Base-by-base conservation (phyloP, 1,140 invertebrate species). In the Aphaenogaster rudis region DNA sequence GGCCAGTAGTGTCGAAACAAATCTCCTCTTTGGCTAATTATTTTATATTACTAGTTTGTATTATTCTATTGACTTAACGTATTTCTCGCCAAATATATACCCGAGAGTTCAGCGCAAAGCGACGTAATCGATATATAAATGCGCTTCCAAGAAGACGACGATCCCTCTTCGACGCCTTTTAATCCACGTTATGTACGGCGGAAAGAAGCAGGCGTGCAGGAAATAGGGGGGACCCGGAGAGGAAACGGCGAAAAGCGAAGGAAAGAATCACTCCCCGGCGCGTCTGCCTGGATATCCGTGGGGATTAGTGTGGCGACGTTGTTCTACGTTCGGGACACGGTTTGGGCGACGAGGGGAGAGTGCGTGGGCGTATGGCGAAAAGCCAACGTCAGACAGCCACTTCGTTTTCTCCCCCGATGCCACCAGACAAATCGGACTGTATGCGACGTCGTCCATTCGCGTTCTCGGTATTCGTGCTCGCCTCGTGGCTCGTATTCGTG, bases 291-390 rank as follows among this genome's bases (percentile, higher is more conserved):
- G 59, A 85, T 72, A 90, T 87, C 86, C 79, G 67, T 69, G 67
- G 90, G 80, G 91, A 92, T 92, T 92, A 92, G 88, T 67, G 86
- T 86, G 91, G 90, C 91, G 91, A 88, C 91, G 90, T 92, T 91
- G 90, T 92, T 87, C 88, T 91, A 89, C 86, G 89, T 88, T 88
- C 81, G 88, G 88, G 89, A 84, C 90, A 80, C 77, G 66, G 85
- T 81, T 91, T 77, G 87, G 71, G 13, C 86, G 76, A 81, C 69
- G 52, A 11, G 13, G 39, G 21, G 28, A 39, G 7, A 4, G 39
- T 54, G 90, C 90, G 91, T 92, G 88, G 91, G 90, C 86, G 91
- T 86, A 91, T 91, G 91, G 91, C 91, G 88, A 90, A 91, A 89
- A 91, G 91, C 91, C 91, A 91, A 63, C 80, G 86, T 28, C 85